Percentiles rank a stretch among this genome's conserved stretches.
These are phyloP conservation scores for Mythimna albipuncta DNA, from an alignment of 2,888 invertebrate genomes.

Conservation along the genomic window DNA sequence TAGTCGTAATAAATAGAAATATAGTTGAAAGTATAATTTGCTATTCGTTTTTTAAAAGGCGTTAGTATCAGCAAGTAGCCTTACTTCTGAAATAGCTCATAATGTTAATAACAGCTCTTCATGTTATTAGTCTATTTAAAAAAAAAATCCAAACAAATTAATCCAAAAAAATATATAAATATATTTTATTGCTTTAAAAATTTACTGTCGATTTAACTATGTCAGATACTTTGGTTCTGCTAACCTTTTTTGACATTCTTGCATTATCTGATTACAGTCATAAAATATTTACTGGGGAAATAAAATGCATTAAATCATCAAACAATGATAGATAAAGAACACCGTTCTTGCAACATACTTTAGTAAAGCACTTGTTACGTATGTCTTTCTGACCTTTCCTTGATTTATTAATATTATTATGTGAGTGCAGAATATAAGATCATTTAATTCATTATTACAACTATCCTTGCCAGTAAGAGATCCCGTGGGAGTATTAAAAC, in stretches of 20 bases:
- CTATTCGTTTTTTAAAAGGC: constrained; percentile 5
- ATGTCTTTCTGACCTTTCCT: background rate
- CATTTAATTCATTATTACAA: background rate
- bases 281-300: background rate
- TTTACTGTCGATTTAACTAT: too few relatives aligned
- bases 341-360: background rate
- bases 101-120: too few relatives aligned
- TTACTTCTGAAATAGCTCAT: background rate
- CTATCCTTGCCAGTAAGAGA: background rate
- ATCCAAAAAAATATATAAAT: background rate
- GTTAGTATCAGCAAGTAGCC: background rate
- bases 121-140: too few relatives aligned
- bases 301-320: background rate
- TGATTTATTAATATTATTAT: background rate
- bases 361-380: background rate
- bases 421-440: background rate
- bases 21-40: background rate
- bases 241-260: background rate
- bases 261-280: background rate
- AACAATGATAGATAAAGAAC: background rate
- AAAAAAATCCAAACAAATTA: background rate
- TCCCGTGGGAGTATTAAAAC: background rate
- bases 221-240: too few relatives aligned
- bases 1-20: background rate
- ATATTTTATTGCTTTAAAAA: too few relatives aligned